Evolutionary conservation across 2,797 vertebrate species (phyloP), one percentile per base, ranked within the genome.

Genomic region (Enteromius mattozi): DNA sequence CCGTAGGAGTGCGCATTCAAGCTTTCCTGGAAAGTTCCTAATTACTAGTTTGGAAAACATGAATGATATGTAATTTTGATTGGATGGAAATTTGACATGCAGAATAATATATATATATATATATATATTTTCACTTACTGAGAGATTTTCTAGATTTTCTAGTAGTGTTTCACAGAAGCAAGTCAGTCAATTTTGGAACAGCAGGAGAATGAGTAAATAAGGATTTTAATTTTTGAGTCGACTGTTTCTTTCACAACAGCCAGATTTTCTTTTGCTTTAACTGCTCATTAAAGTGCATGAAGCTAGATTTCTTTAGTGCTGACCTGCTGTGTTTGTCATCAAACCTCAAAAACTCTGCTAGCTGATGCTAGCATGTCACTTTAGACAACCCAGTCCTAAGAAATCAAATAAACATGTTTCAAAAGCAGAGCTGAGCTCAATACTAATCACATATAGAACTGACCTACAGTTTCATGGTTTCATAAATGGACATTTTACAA

Each of bases 401-500:
- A 61, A 40, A 61, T 78, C 4, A 42, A 78, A 78, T 61, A 30
- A 42, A n/a, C 68, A 2, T 24, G 4, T 24, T 71, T 24, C 19
- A 71, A 42, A 78, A 45, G 3, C 3, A 61, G 4, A 63, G 2
- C n/a, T 24, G 27, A 65, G 24, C 77, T 30, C 40, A 65, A 65
- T 78, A n/a, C 24, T 49, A 49, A 49, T 66, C 77, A n/a, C 1
- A 16, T 6, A 66, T 35, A 49, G 27, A 66, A n/a, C 27, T 21
- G 37, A 30, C 40, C 37, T 63, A 40, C 30, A 1, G 30, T 30
- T 1, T 24, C 35, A 42, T 27, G 3, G 24, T 49, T 72, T 74
- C 24, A 74, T 24, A 4, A 74, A 24, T 40, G 21, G n/a, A 65
- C 78, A 56, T 80, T 69, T 80, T 35, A 66, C 42, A 80, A 27